Evolutionary conservation across 2,888 invertebrate species (phyloP).

Genomic region (Drosophila fungiperda): DNA sequence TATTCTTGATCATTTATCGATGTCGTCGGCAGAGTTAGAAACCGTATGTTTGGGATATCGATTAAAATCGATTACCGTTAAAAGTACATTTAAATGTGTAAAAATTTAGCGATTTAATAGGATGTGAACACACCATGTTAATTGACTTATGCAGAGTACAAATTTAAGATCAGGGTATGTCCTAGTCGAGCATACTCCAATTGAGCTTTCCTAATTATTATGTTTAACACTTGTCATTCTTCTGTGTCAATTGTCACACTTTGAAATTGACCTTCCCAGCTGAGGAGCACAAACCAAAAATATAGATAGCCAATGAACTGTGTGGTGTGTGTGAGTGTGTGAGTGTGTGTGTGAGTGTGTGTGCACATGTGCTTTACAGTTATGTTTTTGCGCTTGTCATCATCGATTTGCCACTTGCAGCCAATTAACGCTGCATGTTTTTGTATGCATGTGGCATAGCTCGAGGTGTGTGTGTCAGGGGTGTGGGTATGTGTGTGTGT

Average conservation of each 20-base stretch:
- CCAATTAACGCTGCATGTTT: conserved; percentile 67
- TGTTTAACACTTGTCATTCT: background rate
- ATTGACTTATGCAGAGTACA: background rate
- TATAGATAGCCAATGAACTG: conserved; percentile 30
- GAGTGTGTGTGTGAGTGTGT: background rate
- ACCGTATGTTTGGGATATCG: background rate
- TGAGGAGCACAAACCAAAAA: background rate
- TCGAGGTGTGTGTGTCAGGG: background rate
- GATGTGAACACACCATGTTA: background rate
- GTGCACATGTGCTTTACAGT: conserved; percentile 22
- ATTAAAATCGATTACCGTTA: background rate
- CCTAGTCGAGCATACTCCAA: background rate
- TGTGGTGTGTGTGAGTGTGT: background rate
- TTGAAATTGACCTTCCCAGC: conserved; percentile 24
- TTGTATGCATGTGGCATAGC: conserved; percentile 31
- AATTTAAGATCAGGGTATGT: background rate
- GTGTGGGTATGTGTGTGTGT: no score
- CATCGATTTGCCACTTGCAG: conserved; percentile 67
- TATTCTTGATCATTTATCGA: background rate
- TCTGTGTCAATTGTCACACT: conserved; percentile 20
- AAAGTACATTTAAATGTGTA: background rate
- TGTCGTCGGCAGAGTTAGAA: background rate
- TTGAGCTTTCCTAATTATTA: background rate
- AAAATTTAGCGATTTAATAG: background rate
- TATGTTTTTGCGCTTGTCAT: conserved; percentile 30